Base-by-base conservation (phyloP, 2,113 vertebrate genomes). In the Heptranchias perlo region DNA sequence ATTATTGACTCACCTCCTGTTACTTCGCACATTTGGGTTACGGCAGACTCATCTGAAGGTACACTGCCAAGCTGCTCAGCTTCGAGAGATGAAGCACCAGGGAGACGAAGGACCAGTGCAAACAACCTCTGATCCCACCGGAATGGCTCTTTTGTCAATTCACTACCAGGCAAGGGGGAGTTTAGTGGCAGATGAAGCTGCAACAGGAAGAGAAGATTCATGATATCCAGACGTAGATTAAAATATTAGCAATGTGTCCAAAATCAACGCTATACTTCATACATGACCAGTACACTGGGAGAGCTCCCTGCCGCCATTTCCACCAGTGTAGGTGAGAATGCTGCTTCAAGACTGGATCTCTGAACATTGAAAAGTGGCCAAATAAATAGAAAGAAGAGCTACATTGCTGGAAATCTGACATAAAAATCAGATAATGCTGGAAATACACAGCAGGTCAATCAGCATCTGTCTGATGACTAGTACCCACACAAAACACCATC, bases 21-120 rank as follows among this genome's bases (percentile, higher is more conserved):
- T 97, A 99, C 99, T 98, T 99, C 99, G 96, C 99, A 99, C 99
- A 99, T 99, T 97, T 99, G 99, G 78, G 99, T 99, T 97, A 99
- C 99, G 73, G 99, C 98, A 58, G 99, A 99, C 96, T 99, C 99
- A 96, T 99, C 99, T 16, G 98, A 98, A 96, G 99, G 99, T 96
- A 99, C 99, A 91, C 99, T 99, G 96, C 99, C 99, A 58, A 99
- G 98, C 96, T 99, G 99, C 97, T 99, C 99, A 7, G 98, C 98
- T 96, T 99, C 99, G 2, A 98, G 98, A n/a, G 98, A 97, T n/a
- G 98, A 97, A 49, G 98, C 98, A 97, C 99, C 99, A 35, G 99
- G 99, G 97, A 99, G 98, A 96, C 99, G 98, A 97, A 99, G 98
- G 39, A 99, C 99, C 97, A 99, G 97, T 61, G 99, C 99, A 97